These are phyloP conservation scores for Venturia canescens DNA, from an alignment of 1,140 invertebrate species.

Conservation along the genomic window DNA sequence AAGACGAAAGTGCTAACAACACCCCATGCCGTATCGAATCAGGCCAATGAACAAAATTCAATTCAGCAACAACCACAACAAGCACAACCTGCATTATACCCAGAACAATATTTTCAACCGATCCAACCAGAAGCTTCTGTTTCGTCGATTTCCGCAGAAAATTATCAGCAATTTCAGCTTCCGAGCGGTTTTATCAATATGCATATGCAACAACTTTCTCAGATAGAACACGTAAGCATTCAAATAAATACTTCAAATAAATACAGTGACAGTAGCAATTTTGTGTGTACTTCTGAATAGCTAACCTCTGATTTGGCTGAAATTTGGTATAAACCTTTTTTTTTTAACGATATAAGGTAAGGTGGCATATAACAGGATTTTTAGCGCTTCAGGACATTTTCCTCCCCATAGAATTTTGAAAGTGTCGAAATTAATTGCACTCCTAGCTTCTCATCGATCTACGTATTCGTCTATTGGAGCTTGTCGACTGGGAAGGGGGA, in stretches of 20 bases:
- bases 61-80: conserved; percentile 49
- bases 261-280: conserved; percentile 1
- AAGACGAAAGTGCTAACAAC: conserved; percentile 72
- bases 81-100: conserved; percentile 58
- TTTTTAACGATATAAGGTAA: too few relatives aligned
- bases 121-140: conserved; percentile 67
- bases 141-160: conserved; percentile 51
- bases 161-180: conserved; percentile 56
- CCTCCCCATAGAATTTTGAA: too few relatives aligned
- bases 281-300: too few relatives aligned
- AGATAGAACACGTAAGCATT: neutral
- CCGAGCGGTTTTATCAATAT: conserved; percentile 55
- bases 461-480: too few relatives aligned
- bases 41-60: conserved; percentile 56
- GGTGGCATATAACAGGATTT: too few relatives aligned
- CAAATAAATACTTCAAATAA: conserved; percentile 1
- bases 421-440: too few relatives aligned
- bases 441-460: too few relatives aligned
- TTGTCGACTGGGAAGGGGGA: too few relatives aligned
- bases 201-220: conserved; percentile 5
- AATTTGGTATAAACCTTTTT: too few relatives aligned
- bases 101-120: conserved; percentile 72
- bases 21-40: conserved; percentile 59
- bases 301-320: too few relatives aligned
- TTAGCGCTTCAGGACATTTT: too few relatives aligned